Percentiles rank a stretch among this genome's conserved stretches.
Evolutionary conservation across 2,113 vertebrate genomes (phyloP).

Genomic region (Mustela nigripes): DNA sequence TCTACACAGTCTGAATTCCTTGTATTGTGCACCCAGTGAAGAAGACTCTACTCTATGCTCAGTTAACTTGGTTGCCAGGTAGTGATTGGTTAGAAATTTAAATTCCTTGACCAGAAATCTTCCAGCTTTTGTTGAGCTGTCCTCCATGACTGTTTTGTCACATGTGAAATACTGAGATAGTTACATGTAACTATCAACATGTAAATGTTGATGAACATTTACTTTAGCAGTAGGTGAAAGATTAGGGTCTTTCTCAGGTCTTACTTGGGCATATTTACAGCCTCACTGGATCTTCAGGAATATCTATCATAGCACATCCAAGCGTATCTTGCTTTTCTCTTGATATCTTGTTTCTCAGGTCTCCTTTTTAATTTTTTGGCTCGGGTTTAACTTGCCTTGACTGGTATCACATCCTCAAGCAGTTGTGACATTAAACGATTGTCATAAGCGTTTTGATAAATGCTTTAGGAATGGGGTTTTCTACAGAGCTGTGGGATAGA

Average conservation of each 20-base stretch:
- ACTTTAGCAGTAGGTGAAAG: neutral
- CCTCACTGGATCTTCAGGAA: neutral
- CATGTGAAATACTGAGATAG: neutral
- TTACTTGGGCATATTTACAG: neutral
- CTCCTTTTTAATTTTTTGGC: neutral
- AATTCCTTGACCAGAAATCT: neutral
- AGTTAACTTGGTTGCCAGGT: neutral
- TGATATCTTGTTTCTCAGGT: neutral
- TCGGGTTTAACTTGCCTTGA: neutral
- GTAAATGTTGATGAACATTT: too few relatives aligned
- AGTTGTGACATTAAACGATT: neutral
- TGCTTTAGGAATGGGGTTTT: neutral
- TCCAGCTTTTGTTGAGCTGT: neutral
- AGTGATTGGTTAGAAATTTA: neutral
- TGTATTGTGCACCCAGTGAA: neutral
- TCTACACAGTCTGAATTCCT: neutral
- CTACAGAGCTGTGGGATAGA: neutral
- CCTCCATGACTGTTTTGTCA: too few relatives aligned
- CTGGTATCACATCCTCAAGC: neutral
- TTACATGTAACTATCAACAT: too few relatives aligned
- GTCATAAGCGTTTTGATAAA: conserved; percentile 1
- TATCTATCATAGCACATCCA: neutral
- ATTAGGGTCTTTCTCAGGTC: neutral
- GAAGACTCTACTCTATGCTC: neutral
- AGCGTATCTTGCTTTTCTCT: neutral